Percentiles rank a stretch among this genome's conserved stretches.
phyloP scores from a whole-genome alignment of 1,140 invertebrate genomes.

The Drosophila sechellia region DNA sequence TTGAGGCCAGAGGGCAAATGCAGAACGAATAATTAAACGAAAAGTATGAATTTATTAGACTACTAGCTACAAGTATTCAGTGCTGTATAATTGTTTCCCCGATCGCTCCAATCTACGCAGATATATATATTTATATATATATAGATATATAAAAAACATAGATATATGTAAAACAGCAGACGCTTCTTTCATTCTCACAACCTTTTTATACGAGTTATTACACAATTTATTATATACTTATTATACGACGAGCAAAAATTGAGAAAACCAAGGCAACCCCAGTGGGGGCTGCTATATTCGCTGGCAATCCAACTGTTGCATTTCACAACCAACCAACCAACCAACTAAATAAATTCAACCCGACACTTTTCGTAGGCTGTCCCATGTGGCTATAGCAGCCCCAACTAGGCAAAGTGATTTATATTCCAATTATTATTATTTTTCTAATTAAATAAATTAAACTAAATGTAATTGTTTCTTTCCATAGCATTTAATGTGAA shows the following conservation, averaged over 20 bases:
- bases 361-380: constrained; percentile 27
- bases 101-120: constrained; percentile 47
- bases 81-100: constrained; percentile 65
- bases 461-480: constrained; percentile 64
- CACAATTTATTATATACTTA: constrained; percentile 68
- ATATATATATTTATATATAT: constrained; percentile 33
- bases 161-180: constrained; percentile 53
- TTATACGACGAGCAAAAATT: constrained; percentile 35
- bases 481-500: constrained; percentile 67
- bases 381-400: constrained; percentile 48
- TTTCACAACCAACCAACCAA: constrained; percentile 36
- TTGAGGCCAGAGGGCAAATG: constrained; percentile 35
- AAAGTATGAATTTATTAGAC: constrained; percentile 79
- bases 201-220: constrained; percentile 73
- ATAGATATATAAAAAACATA: constrained; percentile 20
- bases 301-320: constrained; percentile 48
- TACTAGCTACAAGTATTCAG: constrained; percentile 52
- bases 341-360: constrained; percentile 33
- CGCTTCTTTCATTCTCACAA: constrained; percentile 74
- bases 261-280: constrained; percentile 49
- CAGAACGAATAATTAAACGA: constrained; percentile 66
- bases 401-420: constrained; percentile 74
- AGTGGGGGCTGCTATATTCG: constrained; percentile 57
- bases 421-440: constrained; percentile 83
- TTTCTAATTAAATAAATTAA: constrained; percentile 79